Evolutionary conservation across 2,797 vertebrate genomes (phyloP).

Genomic region (Chloroceryle amazona): DNA sequence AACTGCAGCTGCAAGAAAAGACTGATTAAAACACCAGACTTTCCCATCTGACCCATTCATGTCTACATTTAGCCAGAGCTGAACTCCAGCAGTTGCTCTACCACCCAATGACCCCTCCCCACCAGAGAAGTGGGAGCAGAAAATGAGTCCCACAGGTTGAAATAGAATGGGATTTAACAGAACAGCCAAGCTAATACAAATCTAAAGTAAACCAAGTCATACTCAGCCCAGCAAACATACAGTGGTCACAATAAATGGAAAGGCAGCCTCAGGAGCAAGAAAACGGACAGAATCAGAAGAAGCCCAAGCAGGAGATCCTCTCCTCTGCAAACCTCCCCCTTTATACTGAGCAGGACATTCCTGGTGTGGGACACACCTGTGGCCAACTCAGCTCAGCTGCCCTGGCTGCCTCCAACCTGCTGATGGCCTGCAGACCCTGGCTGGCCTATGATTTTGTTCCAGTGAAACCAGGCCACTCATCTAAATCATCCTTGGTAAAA

Average conservation of each 20-base stretch:
- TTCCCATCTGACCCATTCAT: neutral
- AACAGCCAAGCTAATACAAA: neutral
- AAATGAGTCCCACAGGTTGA: neutral
- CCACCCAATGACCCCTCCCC: neutral
- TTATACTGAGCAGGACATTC: neutral
- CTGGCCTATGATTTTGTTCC: neutral
- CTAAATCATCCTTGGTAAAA: neutral
- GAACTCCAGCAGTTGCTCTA: neutral
- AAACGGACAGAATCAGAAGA: neutral
- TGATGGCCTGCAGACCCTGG: neutral
- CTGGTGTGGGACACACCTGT: neutral
- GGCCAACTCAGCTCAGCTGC: neutral
- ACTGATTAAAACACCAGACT: neutral
- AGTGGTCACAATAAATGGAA: neutral
- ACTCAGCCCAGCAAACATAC: neutral
- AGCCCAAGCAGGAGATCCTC: neutral
- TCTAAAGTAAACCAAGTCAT: neutral
- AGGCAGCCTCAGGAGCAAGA: neutral
- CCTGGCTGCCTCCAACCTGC: neutral
- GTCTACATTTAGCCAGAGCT: neutral
- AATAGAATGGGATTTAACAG: neutral
- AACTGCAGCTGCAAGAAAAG: fast-evolving
- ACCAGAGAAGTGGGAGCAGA: neutral
- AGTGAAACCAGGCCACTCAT: neutral
- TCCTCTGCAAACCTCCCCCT: neutral